Conservation (phyloP, 1,140 invertebrate genomes). For the Trichogramma pretiosum region DNA sequence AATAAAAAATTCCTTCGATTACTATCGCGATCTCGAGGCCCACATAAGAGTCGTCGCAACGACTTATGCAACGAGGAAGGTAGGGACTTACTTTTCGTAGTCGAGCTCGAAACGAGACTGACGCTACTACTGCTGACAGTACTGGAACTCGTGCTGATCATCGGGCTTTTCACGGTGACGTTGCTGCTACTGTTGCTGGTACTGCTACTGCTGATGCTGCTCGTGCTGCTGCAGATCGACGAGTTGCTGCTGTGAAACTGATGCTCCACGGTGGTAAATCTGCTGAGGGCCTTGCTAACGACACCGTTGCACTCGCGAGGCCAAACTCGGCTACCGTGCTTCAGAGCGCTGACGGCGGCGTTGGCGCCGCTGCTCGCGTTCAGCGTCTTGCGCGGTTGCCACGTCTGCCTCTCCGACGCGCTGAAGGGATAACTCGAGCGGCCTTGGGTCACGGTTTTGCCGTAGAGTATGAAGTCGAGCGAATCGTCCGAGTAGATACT, state of each 20-base stretch:
- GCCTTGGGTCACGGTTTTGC: conserved; percentile 30
- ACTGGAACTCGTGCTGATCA: conserved; percentile 1
- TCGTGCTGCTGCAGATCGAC: not conserved
- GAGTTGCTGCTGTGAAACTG: not conserved
- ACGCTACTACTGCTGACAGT: conserved; percentile 5
- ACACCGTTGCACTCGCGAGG: conserved; percentile 45
- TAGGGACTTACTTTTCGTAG: conserved; percentile 13
- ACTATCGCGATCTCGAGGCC: too few relatives aligned
- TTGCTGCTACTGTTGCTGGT: conserved; percentile 17
- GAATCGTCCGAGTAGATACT: conserved; percentile 51
- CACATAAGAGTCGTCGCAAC: too few relatives aligned
- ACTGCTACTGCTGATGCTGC: not conserved
- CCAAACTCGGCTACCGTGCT: conserved; percentile 31
- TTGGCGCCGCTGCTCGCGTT: conserved; percentile 23
- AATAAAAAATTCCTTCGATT: too few relatives aligned
- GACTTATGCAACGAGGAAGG: too few relatives aligned
- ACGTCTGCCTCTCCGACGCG: conserved; percentile 20
- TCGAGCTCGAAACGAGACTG: conserved; percentile 11
- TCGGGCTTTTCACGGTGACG: conserved; percentile 3
- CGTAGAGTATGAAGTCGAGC: conserved; percentile 42
- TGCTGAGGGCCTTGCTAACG: conserved; percentile 44
- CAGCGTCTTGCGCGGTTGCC: conserved; percentile 28
- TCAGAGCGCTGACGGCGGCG: conserved; percentile 27
- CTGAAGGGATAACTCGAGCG: conserved; percentile 39
- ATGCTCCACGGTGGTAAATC: conserved; percentile 29